phyloP scores from a whole-genome alignment of 2,797 vertebrate species.

The Sebastes matsubarae region DNA sequence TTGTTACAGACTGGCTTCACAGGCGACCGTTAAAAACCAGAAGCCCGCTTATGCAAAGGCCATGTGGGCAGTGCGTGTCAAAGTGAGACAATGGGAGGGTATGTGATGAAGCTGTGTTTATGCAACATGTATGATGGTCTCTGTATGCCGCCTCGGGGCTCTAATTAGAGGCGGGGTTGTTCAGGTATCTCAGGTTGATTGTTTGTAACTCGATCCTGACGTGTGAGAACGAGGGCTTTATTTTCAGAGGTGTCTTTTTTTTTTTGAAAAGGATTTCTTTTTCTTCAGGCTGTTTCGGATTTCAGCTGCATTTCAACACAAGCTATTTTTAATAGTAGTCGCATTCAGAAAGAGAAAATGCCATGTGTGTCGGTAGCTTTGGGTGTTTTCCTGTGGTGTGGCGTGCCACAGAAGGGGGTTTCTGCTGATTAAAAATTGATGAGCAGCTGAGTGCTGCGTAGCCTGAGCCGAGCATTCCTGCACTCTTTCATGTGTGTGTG shows the following conservation, averaged over 20 bases:
- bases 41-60: constrained; percentile 39
- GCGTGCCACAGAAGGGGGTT: constrained; percentile 51
- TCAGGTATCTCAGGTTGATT: constrained; percentile 49
- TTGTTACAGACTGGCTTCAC: constrained; percentile 3
- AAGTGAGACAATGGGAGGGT: constrained; percentile 28
- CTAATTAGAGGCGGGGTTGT: constrained; percentile 63
- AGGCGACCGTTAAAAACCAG: constrained; percentile 6
- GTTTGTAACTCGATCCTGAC: constrained; percentile 52
- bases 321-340: constrained; percentile 41
- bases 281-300: constrained; percentile 13
- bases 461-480: constrained; percentile 72
- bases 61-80: constrained; percentile 16
- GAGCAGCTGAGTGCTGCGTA: constrained; percentile 67
- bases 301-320: constrained; percentile 29
- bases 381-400: constrained; percentile 66
- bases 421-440: constrained; percentile 80
- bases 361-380: constrained; percentile 36
- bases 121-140: constrained; percentile 26
- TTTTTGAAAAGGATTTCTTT: background rate
- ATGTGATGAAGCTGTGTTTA: constrained; percentile 12
- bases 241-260: constrained; percentile 12
- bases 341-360: constrained; percentile 12
- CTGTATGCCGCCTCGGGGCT: constrained; percentile 25
- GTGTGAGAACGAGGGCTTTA: constrained; percentile 14
- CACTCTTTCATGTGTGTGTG: constrained; percentile 51